phyloP scores from a whole-genome alignment of 2,113 vertebrate genomes.

The Setophaga kirtlandii region DNA sequence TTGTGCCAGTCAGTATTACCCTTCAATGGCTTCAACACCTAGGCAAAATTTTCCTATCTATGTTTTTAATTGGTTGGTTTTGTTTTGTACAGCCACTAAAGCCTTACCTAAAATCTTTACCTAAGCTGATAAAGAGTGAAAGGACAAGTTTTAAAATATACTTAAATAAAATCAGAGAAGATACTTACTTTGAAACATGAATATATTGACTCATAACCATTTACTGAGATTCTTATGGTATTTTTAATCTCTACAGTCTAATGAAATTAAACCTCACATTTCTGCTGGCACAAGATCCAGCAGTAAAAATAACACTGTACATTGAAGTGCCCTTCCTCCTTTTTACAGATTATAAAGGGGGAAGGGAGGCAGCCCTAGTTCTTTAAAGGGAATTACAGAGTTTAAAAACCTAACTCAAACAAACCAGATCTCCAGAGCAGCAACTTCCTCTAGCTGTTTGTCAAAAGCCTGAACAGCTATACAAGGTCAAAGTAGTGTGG shows the following conservation, averaged over 20 bases:
- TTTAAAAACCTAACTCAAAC: not conserved
- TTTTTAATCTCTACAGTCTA: not conserved
- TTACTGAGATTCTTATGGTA: not conserved
- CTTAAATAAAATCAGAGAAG: not conserved
- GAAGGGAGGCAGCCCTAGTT: not conserved
- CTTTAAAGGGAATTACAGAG: not conserved
- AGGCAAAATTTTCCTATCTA: not conserved
- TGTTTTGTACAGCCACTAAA: not conserved
- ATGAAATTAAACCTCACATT: not conserved
- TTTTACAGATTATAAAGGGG: not conserved
- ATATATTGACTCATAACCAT: not conserved
- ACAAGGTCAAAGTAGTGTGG: not conserved
- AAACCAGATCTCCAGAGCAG: not conserved
- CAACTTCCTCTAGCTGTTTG: not conserved
- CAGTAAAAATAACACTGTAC: not conserved
- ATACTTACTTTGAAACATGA: not conserved
- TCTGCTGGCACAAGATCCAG: not conserved
- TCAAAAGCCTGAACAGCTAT: not conserved
- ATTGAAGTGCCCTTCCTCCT: not conserved
- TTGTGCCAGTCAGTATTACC: fast-evolving
- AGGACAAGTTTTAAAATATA: not conserved
- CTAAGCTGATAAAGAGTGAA: not conserved
- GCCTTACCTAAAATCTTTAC: not conserved
- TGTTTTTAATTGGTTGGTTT: not conserved
- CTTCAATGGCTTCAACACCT: not conserved